Conservation (phyloP, 2,888 invertebrate genomes). For the Caradrina kadenii region DNA sequence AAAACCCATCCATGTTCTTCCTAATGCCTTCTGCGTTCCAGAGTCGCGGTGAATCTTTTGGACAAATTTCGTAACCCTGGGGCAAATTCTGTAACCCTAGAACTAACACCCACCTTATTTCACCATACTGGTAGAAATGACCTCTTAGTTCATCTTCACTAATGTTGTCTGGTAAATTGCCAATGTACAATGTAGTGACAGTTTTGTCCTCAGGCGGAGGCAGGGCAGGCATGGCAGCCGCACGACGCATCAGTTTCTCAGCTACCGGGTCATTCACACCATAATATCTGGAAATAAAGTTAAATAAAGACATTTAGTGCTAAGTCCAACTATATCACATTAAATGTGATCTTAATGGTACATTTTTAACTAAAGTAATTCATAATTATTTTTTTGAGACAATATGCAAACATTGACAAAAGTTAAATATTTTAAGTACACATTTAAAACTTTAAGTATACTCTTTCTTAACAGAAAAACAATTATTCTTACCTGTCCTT, state of each 20-base stretch:
- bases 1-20: no score
- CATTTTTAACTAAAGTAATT: no score
- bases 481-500: constrained; percentile 92
- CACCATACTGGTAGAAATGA: constrained; percentile 99
- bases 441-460: neutral
- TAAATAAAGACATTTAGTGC: neutral
- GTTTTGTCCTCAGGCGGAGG: constrained; percentile 98
- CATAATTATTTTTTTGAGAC: no score
- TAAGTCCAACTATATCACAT: neutral
- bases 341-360: no score
- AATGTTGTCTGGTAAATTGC: constrained; percentile 96
- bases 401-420: neutral
- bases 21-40: no score
- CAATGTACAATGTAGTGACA: constrained; percentile 99
- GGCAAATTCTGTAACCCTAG: no score
- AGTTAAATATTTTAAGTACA: neutral
- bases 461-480: neutral
- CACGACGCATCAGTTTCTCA: constrained; percentile 96
- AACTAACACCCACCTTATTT: constrained; percentile 92
- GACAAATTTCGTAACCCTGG: no score
- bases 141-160: constrained; percentile 98
- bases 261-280: constrained; percentile 99
- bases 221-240: constrained; percentile 97
- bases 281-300: constrained; percentile 92
- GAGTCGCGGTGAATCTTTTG: no score